These are phyloP conservation scores for Zelleria hepariella DNA, from an alignment of 2,888 invertebrate species.

Conservation along the genomic window DNA sequence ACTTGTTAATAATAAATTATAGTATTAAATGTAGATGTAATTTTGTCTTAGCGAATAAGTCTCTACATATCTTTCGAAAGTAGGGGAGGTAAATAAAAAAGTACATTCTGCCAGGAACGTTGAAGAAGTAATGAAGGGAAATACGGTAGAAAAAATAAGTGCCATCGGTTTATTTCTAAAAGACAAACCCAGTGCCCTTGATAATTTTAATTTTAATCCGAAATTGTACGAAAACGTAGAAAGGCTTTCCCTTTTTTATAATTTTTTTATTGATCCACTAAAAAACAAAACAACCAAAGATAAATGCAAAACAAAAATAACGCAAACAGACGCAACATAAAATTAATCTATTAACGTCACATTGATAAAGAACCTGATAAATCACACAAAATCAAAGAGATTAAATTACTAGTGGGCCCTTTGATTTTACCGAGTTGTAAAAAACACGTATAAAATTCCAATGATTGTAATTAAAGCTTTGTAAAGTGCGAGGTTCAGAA, in stretches of 20 bases:
- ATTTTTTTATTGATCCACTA: no score
- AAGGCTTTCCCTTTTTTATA: no score
- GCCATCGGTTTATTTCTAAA: background rate
- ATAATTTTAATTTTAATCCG: background rate
- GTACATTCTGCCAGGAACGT: constrained; percentile 29
- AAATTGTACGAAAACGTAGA: no score
- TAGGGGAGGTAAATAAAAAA: constrained; percentile 18
- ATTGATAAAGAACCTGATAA: no score
- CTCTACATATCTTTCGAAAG: constrained; percentile 53
- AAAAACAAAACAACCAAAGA: no score
- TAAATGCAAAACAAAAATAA: no score
- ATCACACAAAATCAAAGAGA: no score
- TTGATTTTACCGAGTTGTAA: background rate
- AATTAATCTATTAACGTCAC: no score
- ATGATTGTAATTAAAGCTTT: background rate
- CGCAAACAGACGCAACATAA: no score
- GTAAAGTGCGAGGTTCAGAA: constrained; percentile 19
- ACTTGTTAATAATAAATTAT: constrained; percentile 70
- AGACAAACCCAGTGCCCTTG: background rate
- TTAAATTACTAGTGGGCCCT: no score
- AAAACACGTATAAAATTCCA: background rate
- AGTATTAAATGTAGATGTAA: constrained; percentile 55
- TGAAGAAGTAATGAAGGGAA: constrained; percentile 11
- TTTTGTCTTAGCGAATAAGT: constrained; percentile 55
- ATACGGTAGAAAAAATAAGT: background rate